Evolutionary conservation across 2,113 vertebrate genomes (phyloP).

Genomic region (Sterrhoptilus dennistouni): DNA sequence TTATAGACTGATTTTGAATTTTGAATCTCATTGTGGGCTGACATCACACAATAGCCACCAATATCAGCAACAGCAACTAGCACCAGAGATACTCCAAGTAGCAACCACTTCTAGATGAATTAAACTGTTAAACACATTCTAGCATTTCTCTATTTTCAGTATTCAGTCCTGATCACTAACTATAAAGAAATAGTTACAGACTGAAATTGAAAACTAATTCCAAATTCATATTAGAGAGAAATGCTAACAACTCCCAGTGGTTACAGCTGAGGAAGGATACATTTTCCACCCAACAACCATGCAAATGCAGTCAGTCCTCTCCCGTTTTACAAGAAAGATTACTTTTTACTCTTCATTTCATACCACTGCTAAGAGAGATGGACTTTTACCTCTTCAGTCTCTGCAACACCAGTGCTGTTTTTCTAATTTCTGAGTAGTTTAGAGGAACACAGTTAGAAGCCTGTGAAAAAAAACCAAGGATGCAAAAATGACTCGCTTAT

Average conservation of each 20-base stretch:
- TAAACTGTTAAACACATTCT: neutral
- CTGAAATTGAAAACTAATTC: conserved; percentile 2
- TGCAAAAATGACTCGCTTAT: neutral
- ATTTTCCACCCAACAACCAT: neutral
- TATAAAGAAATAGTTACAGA: neutral
- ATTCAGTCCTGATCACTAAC: neutral
- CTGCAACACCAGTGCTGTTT: neutral
- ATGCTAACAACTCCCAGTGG: neutral
- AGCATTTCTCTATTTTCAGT: neutral
- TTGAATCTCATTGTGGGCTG: neutral
- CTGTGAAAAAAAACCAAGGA: neutral
- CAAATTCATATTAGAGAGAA: neutral
- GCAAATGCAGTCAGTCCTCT: neutral
- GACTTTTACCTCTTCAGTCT: neutral
- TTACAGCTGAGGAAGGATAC: neutral
- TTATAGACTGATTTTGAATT: neutral
- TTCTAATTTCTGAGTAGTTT: neutral
- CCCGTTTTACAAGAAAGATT: neutral
- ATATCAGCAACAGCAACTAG: neutral
- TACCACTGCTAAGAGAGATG: neutral
- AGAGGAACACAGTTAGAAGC: neutral
- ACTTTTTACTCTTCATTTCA: neutral
- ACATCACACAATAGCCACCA: neutral
- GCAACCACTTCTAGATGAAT: neutral
- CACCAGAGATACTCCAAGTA: neutral